Base-by-base conservation (phyloP, 2,888 invertebrate species). In the Bugula neritina region DNA sequence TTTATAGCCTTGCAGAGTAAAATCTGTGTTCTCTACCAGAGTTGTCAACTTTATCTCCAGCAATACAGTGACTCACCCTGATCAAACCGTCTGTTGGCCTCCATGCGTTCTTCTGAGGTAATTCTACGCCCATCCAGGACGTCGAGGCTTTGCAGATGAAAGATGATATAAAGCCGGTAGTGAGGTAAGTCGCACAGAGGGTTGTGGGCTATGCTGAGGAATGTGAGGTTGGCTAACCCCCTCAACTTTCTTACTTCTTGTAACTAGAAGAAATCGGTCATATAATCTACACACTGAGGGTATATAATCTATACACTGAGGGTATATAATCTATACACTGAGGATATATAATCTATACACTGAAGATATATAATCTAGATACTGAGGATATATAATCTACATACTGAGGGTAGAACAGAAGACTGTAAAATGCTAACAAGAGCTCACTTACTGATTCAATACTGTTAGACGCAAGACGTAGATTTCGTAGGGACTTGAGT, bases 161-260 rank as follows among this genome's bases (percentile, higher is more conserved):
- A 83, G 71, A 83, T 75, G 17, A 82, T 74, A 73, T 78, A 82
- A 54, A 77, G 77, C 1, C 81, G 77, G 71, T 76, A 77, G 74
- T 83, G 82, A 35, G 81, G 79, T 52, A 83, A 77, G 72, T 78
- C 77, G 5, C 79, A 75, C 43, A 82, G 73, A 0, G 82, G 83
- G 73, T 83, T 83, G 71, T 80, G 81, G 23, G 79, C 78, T 31
- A 81, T 77, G 2, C 79, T 79, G 69, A 83, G 73, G 73, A 80
- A 78, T n/a, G 77, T 78, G 69, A 83, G 75, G 73, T 83, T 81
- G 69, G 78, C 77, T 27, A 83, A 75, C 0, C 79, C 77, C 72
- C 82, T 80, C 75, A 83, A 76, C 74, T 83, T 82, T 69, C 78
- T 75, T n/a, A 82, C 43, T 74, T 83, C 83, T 74, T 76, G 78